phyloP scores from a whole-genome alignment of 2,888 invertebrate species.

The Parascotia fuliginaria region DNA sequence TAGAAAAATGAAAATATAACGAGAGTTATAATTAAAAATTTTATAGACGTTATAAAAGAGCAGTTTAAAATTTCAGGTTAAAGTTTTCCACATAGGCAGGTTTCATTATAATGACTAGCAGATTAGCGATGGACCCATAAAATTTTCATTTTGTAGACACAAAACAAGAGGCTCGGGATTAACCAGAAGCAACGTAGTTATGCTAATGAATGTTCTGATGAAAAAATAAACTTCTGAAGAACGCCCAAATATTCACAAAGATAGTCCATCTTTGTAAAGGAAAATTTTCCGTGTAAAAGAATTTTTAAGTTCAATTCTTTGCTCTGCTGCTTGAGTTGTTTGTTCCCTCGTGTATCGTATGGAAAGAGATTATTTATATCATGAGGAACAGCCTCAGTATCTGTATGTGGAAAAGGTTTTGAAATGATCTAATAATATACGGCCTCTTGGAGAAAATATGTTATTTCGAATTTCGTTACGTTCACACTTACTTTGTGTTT shows the following conservation, averaged over 20 bases:
- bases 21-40: constrained; percentile 25
- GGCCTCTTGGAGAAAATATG: no score
- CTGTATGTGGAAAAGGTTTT: no score
- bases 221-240: constrained; percentile 38
- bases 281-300: constrained; percentile 16
- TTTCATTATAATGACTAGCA: constrained; percentile 31
- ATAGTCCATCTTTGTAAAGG: constrained; percentile 10
- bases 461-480: no score
- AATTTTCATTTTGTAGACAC: constrained; percentile 42
- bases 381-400: no score
- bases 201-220: constrained; percentile 45
- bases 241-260: constrained; percentile 23
- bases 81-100: constrained; percentile 21
- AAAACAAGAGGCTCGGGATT: constrained; percentile 31
- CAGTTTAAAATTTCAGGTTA: constrained; percentile 24
- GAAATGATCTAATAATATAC: no score
- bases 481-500: no score
- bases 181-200: constrained; percentile 34
- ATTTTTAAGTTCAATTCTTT: constrained; percentile 1
- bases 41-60: constrained; percentile 26
- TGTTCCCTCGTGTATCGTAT: neutral
- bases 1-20: neutral
- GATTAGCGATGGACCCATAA: constrained; percentile 40
- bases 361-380: no score
- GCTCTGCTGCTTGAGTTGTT: neutral